phyloP scores from a whole-genome alignment of 2,888 invertebrate species.

The Clusia tigrina region DNA sequence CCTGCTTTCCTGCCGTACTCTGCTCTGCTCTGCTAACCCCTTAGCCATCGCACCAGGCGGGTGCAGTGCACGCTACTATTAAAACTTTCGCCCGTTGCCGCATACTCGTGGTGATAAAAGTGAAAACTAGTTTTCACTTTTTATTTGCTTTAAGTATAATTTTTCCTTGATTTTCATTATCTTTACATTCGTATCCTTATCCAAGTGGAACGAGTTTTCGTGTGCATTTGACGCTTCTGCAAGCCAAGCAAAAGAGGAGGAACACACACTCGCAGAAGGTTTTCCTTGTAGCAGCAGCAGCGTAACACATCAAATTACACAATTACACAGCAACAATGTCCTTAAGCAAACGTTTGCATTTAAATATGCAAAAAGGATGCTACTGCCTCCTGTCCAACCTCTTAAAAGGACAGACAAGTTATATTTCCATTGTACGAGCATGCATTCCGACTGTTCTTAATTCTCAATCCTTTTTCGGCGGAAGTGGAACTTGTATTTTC shows the following conservation, averaged over 20 bases:
- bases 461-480: neutral
- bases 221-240: too few species aligned
- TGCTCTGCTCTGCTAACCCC: neutral
- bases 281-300: neutral
- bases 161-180: slow-evolving; percentile 17
- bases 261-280: neutral
- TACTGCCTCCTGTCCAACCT: neutral
- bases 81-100: neutral
- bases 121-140: slow-evolving; percentile 3
- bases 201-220: slow-evolving; percentile 12
- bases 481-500: slow-evolving; percentile 26
- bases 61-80: neutral
- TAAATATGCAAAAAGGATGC: neutral
- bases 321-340: neutral
- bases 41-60: neutral
- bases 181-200: too few species aligned
- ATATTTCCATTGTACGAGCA: neutral
- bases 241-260: neutral
- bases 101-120: neutral
- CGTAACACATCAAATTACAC: slow-evolving; percentile 1
- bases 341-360: neutral
- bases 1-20: neutral
- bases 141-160: slow-evolving; percentile 9
- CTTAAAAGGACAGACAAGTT: neutral
- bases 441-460: neutral